Conservation (phyloP, 2,888 invertebrate genomes). For the Lasioglossum zephyrum region DNA sequence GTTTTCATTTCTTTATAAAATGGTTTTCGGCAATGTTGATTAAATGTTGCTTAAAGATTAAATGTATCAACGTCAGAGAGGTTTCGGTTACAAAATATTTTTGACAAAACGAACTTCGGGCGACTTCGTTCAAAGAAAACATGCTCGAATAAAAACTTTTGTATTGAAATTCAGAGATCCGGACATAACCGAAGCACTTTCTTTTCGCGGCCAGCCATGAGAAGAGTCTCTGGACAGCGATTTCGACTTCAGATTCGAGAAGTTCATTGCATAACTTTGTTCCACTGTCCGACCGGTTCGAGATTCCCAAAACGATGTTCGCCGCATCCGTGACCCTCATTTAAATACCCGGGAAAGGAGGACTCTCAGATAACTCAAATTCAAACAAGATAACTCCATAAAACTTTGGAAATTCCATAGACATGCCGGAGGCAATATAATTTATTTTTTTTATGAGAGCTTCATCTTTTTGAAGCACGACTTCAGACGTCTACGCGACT, state of each 20-base stretch:
- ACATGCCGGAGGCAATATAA: neutral
- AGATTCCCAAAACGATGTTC: slow-evolving; percentile 2
- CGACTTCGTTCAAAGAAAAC: neutral
- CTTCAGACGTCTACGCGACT: neutral
- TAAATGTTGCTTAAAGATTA: neutral
- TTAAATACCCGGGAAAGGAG: neutral
- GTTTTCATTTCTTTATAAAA: no score
- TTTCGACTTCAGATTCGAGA: neutral
- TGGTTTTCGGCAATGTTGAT: neutral
- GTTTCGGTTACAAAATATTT: neutral
- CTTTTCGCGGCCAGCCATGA: neutral
- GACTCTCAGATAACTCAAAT: neutral
- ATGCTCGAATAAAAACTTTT: neutral
- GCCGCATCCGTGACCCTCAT: slow-evolving; percentile 4
- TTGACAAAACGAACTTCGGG: neutral
- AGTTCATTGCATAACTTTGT: slow-evolving; percentile 3
- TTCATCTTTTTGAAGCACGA: neutral
- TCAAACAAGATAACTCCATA: neutral
- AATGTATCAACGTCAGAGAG: neutral
- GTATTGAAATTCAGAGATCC: neutral
- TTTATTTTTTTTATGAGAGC: neutral
- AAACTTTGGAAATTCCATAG: neutral
- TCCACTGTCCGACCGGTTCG: neutral
- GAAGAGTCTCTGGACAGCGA: neutral
- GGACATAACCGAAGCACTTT: neutral